A percentile compares a stretch with the other conserved stretches of the same genome.
Evolutionary conservation across 2,888 invertebrate species (phyloP).

Genomic region (Steromphala cineraria): DNA sequence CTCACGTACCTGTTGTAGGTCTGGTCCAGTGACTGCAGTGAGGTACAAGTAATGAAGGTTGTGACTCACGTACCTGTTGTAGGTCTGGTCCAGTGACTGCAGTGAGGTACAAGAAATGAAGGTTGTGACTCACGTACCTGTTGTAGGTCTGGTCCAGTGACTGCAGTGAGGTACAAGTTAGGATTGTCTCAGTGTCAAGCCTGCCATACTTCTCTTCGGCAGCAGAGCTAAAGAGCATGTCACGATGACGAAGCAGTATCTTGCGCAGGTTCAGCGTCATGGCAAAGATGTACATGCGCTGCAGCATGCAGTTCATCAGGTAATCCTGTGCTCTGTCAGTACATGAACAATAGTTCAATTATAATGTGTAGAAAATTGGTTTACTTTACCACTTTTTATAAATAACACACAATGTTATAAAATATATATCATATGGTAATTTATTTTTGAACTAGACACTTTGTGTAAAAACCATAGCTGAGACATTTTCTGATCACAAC

Average conservation of each 20-base stretch:
- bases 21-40: no score
- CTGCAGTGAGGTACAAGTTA: slow-evolving; percentile 89
- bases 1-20: no score
- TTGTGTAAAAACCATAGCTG: no score
- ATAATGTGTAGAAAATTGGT: no score
- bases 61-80: slow-evolving; percentile 77
- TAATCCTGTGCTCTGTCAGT: slow-evolving; percentile 83
- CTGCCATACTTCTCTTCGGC: slow-evolving; percentile 81
- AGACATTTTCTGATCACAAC: no score
- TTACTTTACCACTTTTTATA: no score
- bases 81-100: slow-evolving; percentile 91
- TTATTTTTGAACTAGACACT: no score
- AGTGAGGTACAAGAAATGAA: slow-evolving; percentile 88
- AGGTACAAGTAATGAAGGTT: no score
- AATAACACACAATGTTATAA: no score
- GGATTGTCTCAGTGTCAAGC: slow-evolving; percentile 86
- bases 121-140: slow-evolving; percentile 74
- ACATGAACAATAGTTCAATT: not conserved
- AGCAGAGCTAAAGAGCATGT: slow-evolving; percentile 85
- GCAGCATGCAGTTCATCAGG: slow-evolving; percentile 91
- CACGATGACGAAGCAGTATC: slow-evolving; percentile 89
- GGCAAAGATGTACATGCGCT: slow-evolving; percentile 91
- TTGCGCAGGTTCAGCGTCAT: slow-evolving; percentile 95
- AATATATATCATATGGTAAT: no score
- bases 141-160: slow-evolving; percentile 94